Conservation (phyloP, 2,113 vertebrate species). For the Myanophis thanlyinensis region DNA sequence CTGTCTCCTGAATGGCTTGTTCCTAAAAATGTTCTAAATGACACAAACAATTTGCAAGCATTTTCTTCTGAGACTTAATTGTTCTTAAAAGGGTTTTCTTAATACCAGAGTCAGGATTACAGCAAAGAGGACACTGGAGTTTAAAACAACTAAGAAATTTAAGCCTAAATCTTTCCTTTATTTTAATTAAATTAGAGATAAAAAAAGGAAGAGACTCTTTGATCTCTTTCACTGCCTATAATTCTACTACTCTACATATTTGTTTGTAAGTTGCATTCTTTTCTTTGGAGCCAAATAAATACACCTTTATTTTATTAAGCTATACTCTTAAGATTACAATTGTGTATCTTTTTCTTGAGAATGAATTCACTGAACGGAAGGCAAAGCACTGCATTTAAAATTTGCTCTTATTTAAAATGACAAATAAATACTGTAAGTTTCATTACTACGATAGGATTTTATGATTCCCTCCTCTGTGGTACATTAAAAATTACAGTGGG, state of each 20-base stretch:
- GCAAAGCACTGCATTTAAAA: neutral
- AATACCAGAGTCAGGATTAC: conserved; percentile 48
- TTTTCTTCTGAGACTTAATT: conserved; percentile 45
- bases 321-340: neutral
- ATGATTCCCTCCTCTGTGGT: neutral
- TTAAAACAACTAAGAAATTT: conserved; percentile 45
- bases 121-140: conserved; percentile 48
- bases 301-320: neutral
- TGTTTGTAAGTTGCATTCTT: neutral
- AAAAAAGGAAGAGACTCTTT: conserved; percentile 30
- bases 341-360: neutral
- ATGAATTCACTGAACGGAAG: neutral
- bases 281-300: neutral
- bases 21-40: conserved; percentile 52
- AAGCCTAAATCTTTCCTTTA: conserved; percentile 13
- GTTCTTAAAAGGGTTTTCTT: conserved; percentile 35
- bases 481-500: neutral
- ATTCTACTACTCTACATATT: neutral
- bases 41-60: conserved; percentile 45
- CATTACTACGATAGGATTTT: neutral
- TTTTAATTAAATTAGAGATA: neutral
- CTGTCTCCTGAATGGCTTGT: neutral
- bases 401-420: neutral
- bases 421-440: neutral
- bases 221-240: neutral